Evolutionary conservation across 1,140 invertebrate genomes (phyloP).

Genomic region (Ctenoplectra terminalis): DNA sequence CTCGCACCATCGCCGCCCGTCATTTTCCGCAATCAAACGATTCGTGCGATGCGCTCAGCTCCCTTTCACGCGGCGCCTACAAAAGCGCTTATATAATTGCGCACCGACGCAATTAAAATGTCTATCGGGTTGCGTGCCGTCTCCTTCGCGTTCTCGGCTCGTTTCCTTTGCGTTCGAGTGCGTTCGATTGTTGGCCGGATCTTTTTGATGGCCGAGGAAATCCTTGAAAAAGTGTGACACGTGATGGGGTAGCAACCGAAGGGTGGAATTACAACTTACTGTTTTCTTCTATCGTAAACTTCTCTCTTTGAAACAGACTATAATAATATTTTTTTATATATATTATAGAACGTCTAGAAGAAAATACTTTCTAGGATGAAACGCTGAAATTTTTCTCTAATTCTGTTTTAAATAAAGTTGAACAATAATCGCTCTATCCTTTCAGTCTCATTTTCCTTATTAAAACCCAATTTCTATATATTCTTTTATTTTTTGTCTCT

Average conservation of each 20-base stretch:
- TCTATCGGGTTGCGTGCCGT: neutral
- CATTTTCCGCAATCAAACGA: slow-evolving; percentile 75
- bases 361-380: neutral
- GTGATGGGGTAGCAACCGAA: no score
- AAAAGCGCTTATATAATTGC: slow-evolving; percentile 38
- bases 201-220: neutral
- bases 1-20: slow-evolving; percentile 67
- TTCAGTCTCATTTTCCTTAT: neutral
- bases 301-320: no score
- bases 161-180: slow-evolving; percentile 6
- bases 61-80: slow-evolving; percentile 28
- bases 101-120: slow-evolving; percentile 61
- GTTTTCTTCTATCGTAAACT: no score
- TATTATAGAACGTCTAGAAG: neutral
- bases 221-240: neutral
- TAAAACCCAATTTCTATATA: neutral
- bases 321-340: no score
- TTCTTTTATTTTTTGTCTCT: neutral
- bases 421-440: no score
- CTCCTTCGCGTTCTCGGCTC: slow-evolving; percentile 9
- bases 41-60: slow-evolving; percentile 48
- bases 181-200: neutral
- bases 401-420: no score
- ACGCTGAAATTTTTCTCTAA: no score
- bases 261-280: no score